These are phyloP conservation scores for Cephalotes varians DNA, from an alignment of 2,888 invertebrate genomes.

Conservation along the genomic window DNA sequence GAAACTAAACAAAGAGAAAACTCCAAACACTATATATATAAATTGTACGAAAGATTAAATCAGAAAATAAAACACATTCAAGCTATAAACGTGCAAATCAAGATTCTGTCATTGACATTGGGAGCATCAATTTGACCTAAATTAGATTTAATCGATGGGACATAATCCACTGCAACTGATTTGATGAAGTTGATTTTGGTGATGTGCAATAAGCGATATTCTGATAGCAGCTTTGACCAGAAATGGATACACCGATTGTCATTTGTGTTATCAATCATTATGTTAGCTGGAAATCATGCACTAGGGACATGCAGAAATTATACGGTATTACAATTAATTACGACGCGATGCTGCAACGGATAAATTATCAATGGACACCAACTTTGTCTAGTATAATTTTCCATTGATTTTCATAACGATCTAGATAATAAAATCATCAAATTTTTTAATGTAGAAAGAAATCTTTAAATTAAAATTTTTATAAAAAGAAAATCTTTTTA, in stretches of 20 bases:
- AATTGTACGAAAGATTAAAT: constrained; percentile 15
- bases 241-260: constrained; percentile 12
- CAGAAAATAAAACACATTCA: constrained; percentile 13
- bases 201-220: constrained; percentile 22
- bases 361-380: not conserved
- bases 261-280: constrained; percentile 20
- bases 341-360: constrained; percentile 3
- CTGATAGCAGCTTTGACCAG: constrained; percentile 15
- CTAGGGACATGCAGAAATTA: constrained; percentile 37
- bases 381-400: not conserved
- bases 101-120: constrained; percentile 7
- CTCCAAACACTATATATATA: not conserved
- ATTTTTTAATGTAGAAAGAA: not conserved
- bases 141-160: constrained; percentile 26
- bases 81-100: not conserved
- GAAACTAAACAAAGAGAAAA: constrained; percentile 12
- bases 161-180: constrained; percentile 30
- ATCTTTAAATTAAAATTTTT: not conserved
- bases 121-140: constrained; percentile 20
- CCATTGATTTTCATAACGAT: constrained; percentile 11
- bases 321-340: constrained; percentile 52
- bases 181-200: constrained; percentile 27
- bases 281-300: constrained; percentile 9
- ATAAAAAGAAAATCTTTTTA: not conserved
- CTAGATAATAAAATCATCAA: not conserved